phyloP scores from a whole-genome alignment of 2,888 invertebrate genomes.

The Apeira syringaria region DNA sequence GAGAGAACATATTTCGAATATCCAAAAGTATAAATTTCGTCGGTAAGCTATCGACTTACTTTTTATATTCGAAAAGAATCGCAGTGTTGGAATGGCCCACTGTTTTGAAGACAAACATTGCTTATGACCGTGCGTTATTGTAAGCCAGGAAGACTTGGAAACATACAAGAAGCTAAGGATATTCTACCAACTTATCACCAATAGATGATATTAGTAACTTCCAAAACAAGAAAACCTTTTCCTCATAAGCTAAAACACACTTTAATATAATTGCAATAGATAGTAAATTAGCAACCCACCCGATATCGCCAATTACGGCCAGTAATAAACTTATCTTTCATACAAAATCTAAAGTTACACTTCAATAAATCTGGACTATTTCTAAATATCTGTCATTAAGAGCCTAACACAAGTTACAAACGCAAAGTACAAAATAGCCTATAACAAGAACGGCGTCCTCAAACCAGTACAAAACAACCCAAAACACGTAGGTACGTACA shows the following conservation, averaged over 20 bases:
- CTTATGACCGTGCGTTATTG: constrained; percentile 39
- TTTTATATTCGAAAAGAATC: constrained; percentile 78
- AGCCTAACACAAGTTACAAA: neutral
- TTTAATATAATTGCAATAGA: too few relatives aligned
- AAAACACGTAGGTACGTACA: constrained; percentile 3
- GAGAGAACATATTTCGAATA: constrained; percentile 77
- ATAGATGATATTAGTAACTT: too few relatives aligned
- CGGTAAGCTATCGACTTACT: constrained; percentile 83
- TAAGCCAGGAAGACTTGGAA: too few relatives aligned
- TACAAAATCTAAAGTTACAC: constrained; percentile 4
- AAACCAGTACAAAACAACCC: constrained; percentile 2
- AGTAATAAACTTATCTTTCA: neutral
- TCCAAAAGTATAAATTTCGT: constrained; percentile 81
- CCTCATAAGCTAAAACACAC: too few relatives aligned
- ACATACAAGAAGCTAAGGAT: too few relatives aligned
- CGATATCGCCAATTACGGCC: neutral
- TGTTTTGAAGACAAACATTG: constrained; percentile 79
- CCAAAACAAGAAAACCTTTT: too few relatives aligned
- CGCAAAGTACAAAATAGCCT: neutral
- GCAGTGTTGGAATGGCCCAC: constrained; percentile 70
- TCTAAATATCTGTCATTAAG: neutral
- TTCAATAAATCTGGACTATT: constrained; percentile 3
- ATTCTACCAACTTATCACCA: too few relatives aligned
- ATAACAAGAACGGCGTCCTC: neutral
- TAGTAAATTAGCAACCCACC: neutral